Conservation (phyloP, 2,797 vertebrate species). For the Crenuchus spilurus region DNA sequence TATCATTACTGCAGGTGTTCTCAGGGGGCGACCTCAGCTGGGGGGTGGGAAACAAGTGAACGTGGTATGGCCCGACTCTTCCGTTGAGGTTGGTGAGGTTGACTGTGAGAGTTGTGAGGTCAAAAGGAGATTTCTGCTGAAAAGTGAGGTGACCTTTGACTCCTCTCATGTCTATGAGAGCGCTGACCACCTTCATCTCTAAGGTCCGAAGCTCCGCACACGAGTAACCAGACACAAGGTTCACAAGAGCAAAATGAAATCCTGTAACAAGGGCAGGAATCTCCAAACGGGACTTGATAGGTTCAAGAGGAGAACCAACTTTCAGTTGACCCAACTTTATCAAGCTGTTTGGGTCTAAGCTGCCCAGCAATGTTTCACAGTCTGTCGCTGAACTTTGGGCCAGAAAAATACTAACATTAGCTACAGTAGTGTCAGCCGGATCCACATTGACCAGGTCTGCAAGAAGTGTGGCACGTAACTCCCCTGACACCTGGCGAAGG, state of each 20-base stretch:
- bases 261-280: conserved; percentile 20
- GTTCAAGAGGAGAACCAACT: conserved; percentile 66
- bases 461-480: conserved; percentile 58
- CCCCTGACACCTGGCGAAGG: conserved; percentile 63
- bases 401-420: conserved; percentile 58
- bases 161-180: conserved; percentile 74
- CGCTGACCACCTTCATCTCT: conserved; percentile 66
- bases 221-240: conserved; percentile 46
- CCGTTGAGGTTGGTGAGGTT: conserved; percentile 69
- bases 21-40: conserved; percentile 51
- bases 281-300: conserved; percentile 70
- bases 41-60: conserved; percentile 79
- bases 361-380: conserved; percentile 64
- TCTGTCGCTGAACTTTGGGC: conserved; percentile 54
- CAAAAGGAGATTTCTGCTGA: conserved; percentile 77
- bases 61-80: conserved; percentile 69
- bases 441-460: conserved; percentile 68
- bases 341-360: conserved; percentile 50
- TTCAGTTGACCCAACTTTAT: conserved; percentile 62
- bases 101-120: conserved; percentile 69
- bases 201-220: conserved; percentile 72
- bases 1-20: conserved; percentile 72
- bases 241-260: conserved; percentile 65
- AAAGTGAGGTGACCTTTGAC: conserved; percentile 76
- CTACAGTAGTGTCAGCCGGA: conserved; percentile 46